A percentile compares a stretch with the other conserved stretches of the same genome.
phyloP scores from a whole-genome alignment of 2,888 invertebrate genomes.

The Vesta saturnalis region DNA sequence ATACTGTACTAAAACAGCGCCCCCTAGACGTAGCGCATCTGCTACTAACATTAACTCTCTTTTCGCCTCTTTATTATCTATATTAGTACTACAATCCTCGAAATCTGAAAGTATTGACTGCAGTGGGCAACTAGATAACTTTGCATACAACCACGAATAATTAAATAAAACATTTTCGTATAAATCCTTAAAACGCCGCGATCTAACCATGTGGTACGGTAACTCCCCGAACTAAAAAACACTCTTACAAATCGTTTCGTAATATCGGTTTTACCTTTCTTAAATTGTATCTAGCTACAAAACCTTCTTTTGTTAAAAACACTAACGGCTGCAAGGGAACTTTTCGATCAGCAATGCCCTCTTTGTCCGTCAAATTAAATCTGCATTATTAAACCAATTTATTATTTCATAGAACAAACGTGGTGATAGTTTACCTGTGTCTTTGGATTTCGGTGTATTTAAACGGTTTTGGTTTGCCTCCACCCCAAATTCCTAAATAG shows the following conservation, averaged over 20 bases:
- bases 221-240: slow-evolving; percentile 86
- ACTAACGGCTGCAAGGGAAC: slow-evolving; percentile 94
- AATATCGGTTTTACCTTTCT: slow-evolving; percentile 80
- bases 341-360: slow-evolving; percentile 91
- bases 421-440: slow-evolving; percentile 68
- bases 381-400: slow-evolving; percentile 58
- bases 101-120: slow-evolving; percentile 95
- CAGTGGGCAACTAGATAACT: slow-evolving; percentile 93
- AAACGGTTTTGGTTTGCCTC: slow-evolving; percentile 93
- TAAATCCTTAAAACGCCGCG: slow-evolving; percentile 89
- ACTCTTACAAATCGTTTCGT: background rate
- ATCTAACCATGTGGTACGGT: slow-evolving; percentile 93
- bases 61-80: slow-evolving; percentile 83
- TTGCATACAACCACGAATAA: slow-evolving; percentile 97
- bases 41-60: slow-evolving; percentile 92
- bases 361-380: slow-evolving; percentile 86
- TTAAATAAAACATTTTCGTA: slow-evolving; percentile 95
- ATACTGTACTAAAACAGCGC: slow-evolving; percentile 90
- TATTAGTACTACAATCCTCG: slow-evolving; percentile 88
- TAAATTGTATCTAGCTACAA: slow-evolving; percentile 89
- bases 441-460: slow-evolving; percentile 97
- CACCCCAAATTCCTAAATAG: slow-evolving; percentile 96
- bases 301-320: slow-evolving; percentile 90
- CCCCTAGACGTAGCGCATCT: slow-evolving; percentile 92
- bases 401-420: too few relatives aligned